These are phyloP conservation scores for Calliopsis andreniformis DNA, from an alignment of 1,140 invertebrate species.

Conservation along the genomic window DNA sequence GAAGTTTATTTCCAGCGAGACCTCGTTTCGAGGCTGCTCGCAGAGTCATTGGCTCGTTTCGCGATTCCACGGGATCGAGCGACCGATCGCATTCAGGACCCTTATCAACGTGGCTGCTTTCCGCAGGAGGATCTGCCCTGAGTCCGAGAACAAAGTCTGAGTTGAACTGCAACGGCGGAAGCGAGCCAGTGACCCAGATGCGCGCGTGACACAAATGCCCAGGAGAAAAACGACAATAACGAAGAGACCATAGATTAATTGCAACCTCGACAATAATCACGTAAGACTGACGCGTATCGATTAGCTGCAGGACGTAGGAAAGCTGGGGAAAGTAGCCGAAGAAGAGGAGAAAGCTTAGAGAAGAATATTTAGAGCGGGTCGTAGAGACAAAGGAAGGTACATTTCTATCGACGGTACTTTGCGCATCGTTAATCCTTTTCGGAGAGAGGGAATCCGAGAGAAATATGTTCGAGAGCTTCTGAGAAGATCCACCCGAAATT, in stretches of 20 bases:
- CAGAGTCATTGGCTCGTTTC: not conserved
- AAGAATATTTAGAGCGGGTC: not conserved
- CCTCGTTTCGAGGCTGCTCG: not conserved
- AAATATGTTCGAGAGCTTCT: constrained; percentile 46
- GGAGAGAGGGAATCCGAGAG: constrained; percentile 37
- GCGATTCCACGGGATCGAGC: constrained; percentile 20
- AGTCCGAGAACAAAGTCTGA: constrained; percentile 28
- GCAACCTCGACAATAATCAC: constrained; percentile 63
- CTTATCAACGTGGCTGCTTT: constrained; percentile 22
- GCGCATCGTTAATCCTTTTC: too few relatives aligned
- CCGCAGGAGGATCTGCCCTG: constrained; percentile 25
- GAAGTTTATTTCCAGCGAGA: too few relatives aligned
- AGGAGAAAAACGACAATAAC: constrained; percentile 55
- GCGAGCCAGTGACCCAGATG: constrained; percentile 41
- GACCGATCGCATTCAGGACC: not conserved
- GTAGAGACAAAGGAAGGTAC: not conserved
- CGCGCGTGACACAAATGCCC: constrained; percentile 31
- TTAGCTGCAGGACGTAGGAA: constrained; percentile 12
- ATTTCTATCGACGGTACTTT: constrained; percentile 9
- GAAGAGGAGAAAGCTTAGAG: too few relatives aligned
- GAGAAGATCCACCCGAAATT: constrained; percentile 30
- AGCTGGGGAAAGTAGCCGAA: too few relatives aligned
- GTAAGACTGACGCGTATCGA: constrained; percentile 57
- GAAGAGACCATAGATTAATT: constrained; percentile 51
- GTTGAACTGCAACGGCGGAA: not conserved